These are phyloP conservation scores for Macrotrachela quadricornifera DNA, from an alignment of 1,140 invertebrate species.

Conservation along the genomic window DNA sequence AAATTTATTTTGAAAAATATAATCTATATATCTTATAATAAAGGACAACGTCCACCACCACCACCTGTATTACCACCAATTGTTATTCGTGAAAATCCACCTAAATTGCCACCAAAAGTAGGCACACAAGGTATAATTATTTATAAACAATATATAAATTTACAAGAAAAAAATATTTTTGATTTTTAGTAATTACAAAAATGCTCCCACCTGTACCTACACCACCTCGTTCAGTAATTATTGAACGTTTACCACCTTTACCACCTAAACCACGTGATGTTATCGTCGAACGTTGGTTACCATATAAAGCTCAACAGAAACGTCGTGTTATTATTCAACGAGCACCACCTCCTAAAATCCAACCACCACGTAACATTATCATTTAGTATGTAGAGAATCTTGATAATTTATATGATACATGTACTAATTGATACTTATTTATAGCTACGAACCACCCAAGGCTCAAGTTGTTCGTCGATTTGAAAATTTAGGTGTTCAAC, in stretches of 20 bases:
- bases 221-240: slow-evolving; percentile 5
- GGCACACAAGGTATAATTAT: neutral
- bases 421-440: too few species aligned
- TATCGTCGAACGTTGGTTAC: slow-evolving; percentile 8
- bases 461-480: neutral
- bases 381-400: neutral
- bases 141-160: neutral
- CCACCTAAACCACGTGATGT: slow-evolving; percentile 7
- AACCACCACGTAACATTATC: slow-evolving; percentile 2
- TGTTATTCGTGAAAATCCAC: slow-evolving; percentile 7
- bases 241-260: slow-evolving; percentile 4
- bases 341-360: neutral
- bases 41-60: slow-evolving; percentile 1
- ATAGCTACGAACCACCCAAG: neutral
- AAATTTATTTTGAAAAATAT: too few species aligned
- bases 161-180: neutral
- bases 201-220: neutral
- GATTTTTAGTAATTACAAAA: neutral
- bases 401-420: too few species aligned
- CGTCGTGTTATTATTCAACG: slow-evolving; percentile 1
- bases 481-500: slow-evolving; percentile 1
- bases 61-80: neutral
- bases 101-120: neutral
- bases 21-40: neutral
- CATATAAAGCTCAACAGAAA: neutral